Evolutionary conservation across 2,888 invertebrate genomes (phyloP), one percentile per base, ranked within the genome.

Genomic region (Drosophila kanekoi): DNA sequence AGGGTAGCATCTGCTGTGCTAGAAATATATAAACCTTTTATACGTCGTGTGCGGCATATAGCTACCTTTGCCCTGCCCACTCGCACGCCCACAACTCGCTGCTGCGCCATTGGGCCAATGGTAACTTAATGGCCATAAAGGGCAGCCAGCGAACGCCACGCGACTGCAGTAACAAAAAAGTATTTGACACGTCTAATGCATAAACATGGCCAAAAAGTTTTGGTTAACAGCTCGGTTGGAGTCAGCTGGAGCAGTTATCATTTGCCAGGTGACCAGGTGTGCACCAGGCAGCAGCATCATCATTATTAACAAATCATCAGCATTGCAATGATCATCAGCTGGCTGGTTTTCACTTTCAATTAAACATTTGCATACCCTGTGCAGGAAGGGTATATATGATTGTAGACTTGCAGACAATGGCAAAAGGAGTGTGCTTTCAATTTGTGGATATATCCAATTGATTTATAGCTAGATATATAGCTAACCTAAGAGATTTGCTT

Each of bases 71-170:
- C 11, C 16, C 33, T 16, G 37, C 13, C 41, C 9, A 33, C 62
- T 62, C 56, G 23, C 23, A 28, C 23, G 23, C 23, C 23, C 23
- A 28, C 23, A 28, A 2, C 28, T 28, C 28, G 28, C 8, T 28
- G 28, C 28, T 23, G 23, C 23, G 23, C 20, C 41, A 62, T 13
- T 35, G 20, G 51, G 58, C 59, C 44, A 35, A 40, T 35, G 72
- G 44, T 4, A 80, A 71, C 86, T 86, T 86, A 80, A 86, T 79
- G 87, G 82, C 78, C 87, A 64, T 86, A 84, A 86, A 86, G 86
- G 67, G 79, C 61, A 61, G 48, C 44, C 41, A 37, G 52, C 44
- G 52, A 77, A 41, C 40, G 51, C 43, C 60, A 63, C 56, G 63
- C 77, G 65, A 77, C 58, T 82, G 82, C 82, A 70, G 73, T 43